Evolutionary conservation across 2,113 vertebrate species (phyloP).

Genomic region (Erythrocercus mccallii): DNA sequence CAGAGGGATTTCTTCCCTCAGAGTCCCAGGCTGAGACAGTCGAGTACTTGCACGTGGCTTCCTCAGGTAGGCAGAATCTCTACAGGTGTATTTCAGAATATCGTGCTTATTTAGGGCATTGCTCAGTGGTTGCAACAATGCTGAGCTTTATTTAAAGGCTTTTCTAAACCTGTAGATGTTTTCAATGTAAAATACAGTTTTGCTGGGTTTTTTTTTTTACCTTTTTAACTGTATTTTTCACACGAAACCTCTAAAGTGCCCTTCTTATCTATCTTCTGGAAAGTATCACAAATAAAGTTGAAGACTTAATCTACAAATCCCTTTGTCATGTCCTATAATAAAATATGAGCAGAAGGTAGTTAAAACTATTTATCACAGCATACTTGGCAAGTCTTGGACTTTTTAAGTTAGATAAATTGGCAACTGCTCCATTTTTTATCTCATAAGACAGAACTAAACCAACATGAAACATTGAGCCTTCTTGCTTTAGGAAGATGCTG

Average conservation of each 20-base stretch:
- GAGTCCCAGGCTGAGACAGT: not conserved
- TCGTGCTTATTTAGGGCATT: not conserved
- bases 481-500: not conserved
- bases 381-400: not conserved
- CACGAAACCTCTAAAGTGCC: not conserved
- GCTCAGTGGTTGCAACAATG: not conserved
- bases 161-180: not conserved
- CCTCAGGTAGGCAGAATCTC: not conserved
- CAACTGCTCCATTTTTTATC: not conserved
- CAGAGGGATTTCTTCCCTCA: not conserved
- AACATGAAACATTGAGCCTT: not conserved
- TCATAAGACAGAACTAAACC: not conserved
- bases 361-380: conserved; percentile 7
- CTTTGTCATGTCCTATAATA: not conserved
- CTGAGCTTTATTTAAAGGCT: not conserved
- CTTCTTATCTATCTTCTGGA: not conserved
- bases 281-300: not conserved
- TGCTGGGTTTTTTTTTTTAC: not conserved
- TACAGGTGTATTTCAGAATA: not conserved
- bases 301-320: conserved; percentile 11
- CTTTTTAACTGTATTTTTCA: not conserved
- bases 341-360: not conserved
- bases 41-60: accelerated
- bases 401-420: conserved; percentile 25
- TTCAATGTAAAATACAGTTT: not conserved